Evolutionary conservation across 53 echinoderm and acorn worm genomes (phyloP).

Genomic region (Stichopus horrens): DNA sequence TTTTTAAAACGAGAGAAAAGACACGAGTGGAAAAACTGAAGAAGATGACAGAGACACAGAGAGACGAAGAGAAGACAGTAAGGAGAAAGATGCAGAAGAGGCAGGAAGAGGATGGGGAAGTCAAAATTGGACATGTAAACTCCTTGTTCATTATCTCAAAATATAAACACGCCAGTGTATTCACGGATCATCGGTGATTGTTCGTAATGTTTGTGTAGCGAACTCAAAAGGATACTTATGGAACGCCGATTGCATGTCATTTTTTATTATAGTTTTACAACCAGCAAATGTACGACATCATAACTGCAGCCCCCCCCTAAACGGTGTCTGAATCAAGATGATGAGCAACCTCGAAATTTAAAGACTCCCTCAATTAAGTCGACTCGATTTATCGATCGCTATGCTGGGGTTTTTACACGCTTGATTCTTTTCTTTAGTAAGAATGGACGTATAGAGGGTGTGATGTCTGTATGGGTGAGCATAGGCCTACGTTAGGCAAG

Average conservation of each 20-base stretch:
- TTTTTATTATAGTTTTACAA: background rate
- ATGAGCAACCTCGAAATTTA: too few species aligned
- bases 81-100: background rate
- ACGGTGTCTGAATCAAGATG: too few species aligned
- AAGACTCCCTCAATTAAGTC: too few species aligned
- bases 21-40: background rate
- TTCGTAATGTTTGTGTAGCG: background rate
- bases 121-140: background rate
- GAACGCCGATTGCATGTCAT: background rate
- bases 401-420: too few species aligned
- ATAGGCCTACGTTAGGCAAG: too few species aligned
- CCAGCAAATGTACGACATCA: background rate
- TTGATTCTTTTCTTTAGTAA: too few species aligned
- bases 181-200: background rate
- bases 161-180: background rate
- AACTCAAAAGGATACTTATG: background rate
- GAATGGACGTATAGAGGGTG: too few species aligned
- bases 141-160: background rate
- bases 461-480: too few species aligned
- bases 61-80: background rate
- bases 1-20: background rate
- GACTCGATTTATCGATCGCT: too few species aligned
- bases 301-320: too few species aligned
- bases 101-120: background rate
- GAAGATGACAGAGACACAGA: background rate